phyloP scores from a whole-genome alignment of 2,888 invertebrate species.

The Cryptus armator region DNA sequence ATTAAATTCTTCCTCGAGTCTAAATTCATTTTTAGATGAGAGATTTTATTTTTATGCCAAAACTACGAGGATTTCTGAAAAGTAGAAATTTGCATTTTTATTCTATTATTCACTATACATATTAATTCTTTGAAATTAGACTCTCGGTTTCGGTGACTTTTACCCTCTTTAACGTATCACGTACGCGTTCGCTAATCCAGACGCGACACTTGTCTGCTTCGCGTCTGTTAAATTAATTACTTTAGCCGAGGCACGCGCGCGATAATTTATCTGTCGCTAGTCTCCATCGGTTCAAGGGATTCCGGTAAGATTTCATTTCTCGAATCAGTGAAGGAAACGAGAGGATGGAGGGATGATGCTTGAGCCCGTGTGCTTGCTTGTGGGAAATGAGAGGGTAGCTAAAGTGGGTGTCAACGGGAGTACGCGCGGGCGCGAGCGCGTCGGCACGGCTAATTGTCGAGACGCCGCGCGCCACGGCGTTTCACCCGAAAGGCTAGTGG shows the following conservation, averaged over 20 bases:
- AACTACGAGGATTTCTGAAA: too few relatives aligned
- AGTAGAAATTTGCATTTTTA: too few relatives aligned
- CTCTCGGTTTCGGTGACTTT: too few relatives aligned
- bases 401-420: slow-evolving; percentile 57
- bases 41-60: too few relatives aligned
- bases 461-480: slow-evolving; percentile 9
- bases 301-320: slow-evolving; percentile 23
- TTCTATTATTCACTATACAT: too few relatives aligned
- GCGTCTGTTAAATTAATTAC: slow-evolving; percentile 45
- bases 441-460: slow-evolving; percentile 61
- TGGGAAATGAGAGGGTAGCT: slow-evolving; percentile 34
- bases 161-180: neutral
- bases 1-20: too few relatives aligned
- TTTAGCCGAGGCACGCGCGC: slow-evolving; percentile 30
- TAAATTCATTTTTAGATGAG: too few relatives aligned
- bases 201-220: slow-evolving; percentile 1
- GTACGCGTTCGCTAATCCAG: neutral
- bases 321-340: slow-evolving; percentile 14
- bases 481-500: slow-evolving; percentile 14
- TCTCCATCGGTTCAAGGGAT: slow-evolving; percentile 21
- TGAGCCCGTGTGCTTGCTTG: slow-evolving; percentile 5
- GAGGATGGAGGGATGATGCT: neutral
- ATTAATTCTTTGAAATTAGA: too few relatives aligned
- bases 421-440: slow-evolving; percentile 4
- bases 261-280: slow-evolving; percentile 43